A percentile compares a stretch with the other conserved stretches of the same genome.
These are phyloP conservation scores for Palythoa caribaeorum DNA, from an alignment of 92 coral and sea anemone species.

Conservation along the genomic window DNA sequence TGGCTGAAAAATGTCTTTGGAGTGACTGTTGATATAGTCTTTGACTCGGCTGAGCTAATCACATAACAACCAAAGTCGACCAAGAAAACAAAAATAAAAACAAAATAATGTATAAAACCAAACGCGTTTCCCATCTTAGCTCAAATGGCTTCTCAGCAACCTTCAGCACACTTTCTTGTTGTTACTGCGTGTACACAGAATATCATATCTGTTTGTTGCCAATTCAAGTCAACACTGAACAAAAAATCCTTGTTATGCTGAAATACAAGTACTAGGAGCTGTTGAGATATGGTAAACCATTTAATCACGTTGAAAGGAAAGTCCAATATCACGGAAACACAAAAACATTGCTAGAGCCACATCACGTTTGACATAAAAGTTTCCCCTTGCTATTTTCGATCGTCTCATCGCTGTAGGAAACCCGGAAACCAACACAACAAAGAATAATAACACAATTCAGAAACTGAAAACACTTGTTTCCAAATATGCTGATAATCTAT, in stretches of 20 bases:
- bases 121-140: not conserved
- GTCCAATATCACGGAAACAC: slow-evolving; percentile 28
- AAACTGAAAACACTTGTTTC: not conserved
- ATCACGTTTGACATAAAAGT: not conserved
- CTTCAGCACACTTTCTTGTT: not conserved
- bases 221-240: not conserved
- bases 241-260: not conserved
- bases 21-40: not conserved
- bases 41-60: not conserved
- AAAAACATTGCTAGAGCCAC: not conserved
- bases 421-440: no score
- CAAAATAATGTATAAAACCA: not conserved
- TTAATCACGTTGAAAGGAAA: not conserved
- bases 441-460: not conserved
- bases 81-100: slow-evolving; percentile 3
- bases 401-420: not conserved
- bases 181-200: not conserved
- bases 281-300: slow-evolving; percentile 2
- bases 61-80: slow-evolving; percentile 12
- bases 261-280: not conserved
- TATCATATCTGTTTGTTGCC: not conserved
- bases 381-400: not conserved
- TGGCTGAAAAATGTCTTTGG: slow-evolving; percentile 28
- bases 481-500: not conserved
- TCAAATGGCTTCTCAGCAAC: not conserved